phyloP scores from a whole-genome alignment of 2,888 invertebrate genomes.

The Agriopis leucophaearia region DNA sequence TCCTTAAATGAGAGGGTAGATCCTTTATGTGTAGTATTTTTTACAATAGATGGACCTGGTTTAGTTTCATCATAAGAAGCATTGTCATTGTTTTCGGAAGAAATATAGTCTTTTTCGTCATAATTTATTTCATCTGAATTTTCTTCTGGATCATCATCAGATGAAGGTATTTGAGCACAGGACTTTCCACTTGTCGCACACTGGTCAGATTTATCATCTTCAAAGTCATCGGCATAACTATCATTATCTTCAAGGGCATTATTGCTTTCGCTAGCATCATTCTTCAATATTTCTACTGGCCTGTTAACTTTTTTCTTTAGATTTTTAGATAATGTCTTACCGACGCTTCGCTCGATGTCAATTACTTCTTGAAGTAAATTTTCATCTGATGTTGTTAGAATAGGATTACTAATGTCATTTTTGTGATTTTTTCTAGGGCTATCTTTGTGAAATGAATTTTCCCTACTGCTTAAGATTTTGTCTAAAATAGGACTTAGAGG shows the following conservation, averaged over 20 bases:
- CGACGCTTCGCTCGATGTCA: constrained; percentile 73
- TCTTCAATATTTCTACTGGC: constrained; percentile 42
- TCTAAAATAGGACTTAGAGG: constrained; percentile 74
- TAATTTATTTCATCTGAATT: constrained; percentile 36
- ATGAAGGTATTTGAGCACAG: constrained; percentile 19
- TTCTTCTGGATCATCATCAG: constrained; percentile 37
- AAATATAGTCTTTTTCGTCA: constrained; percentile 28
- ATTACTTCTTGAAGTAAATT: constrained; percentile 78
- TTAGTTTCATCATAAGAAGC: constrained; percentile 24
- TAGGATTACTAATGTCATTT: constrained; percentile 53
- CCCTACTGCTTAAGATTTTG: constrained; percentile 72
- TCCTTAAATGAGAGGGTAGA: constrained; percentile 75
- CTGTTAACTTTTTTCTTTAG: constrained; percentile 45
- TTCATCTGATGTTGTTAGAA: constrained; percentile 78
- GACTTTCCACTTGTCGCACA: constrained; percentile 49
- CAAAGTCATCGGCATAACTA: constrained; percentile 81
- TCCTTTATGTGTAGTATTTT: constrained; percentile 63
- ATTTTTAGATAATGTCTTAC: constrained; percentile 66
- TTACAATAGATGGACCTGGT: constrained; percentile 46
- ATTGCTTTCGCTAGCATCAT: constrained; percentile 49
- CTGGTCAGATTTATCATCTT: constrained; percentile 73
- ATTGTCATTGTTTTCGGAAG: constrained; percentile 35
- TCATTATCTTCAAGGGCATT: constrained; percentile 57
- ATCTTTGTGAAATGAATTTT: constrained; percentile 68
- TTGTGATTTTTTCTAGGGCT: constrained; percentile 56